A percentile compares a stretch with the other conserved stretches of the same genome.
phyloP scores from a whole-genome alignment of 2,113 vertebrate species.

The Rostratula benghalensis region DNA sequence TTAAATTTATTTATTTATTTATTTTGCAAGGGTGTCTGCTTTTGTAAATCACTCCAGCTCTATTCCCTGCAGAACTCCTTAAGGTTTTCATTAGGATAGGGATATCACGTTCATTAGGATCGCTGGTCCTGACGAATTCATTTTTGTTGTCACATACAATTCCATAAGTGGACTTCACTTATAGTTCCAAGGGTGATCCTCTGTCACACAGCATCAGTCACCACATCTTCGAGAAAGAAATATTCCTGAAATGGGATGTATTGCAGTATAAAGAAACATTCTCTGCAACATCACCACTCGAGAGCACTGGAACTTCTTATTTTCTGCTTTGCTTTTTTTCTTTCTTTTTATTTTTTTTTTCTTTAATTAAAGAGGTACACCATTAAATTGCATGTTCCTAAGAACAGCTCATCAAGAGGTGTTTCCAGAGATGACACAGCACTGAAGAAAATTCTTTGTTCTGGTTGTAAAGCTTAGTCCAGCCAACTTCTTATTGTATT shows the following conservation, averaged over 20 bases:
- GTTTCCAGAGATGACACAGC: neutral
- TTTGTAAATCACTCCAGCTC: neutral
- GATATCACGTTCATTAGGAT: conserved; percentile 38
- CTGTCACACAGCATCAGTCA: conserved; percentile 6
- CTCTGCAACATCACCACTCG: rapidly evolving
- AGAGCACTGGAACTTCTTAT: neutral
- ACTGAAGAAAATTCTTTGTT: neutral
- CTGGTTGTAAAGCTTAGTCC: neutral
- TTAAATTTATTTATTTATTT: neutral
- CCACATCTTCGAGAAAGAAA: neutral
- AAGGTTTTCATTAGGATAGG: conserved; percentile 57
- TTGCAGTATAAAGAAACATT: neutral
- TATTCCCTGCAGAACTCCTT: conserved; percentile 33
- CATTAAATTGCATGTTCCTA: neutral
- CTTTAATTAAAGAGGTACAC: neutral
- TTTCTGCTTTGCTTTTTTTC: neutral
- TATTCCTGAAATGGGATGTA: neutral
- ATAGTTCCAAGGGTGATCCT: conserved; percentile 25
- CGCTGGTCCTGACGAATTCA: conserved; percentile 48
- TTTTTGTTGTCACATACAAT: conserved; percentile 61
- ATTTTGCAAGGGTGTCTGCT: neutral
- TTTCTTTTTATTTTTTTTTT: neutral
- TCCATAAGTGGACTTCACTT: conserved; percentile 42
- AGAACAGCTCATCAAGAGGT: neutral
- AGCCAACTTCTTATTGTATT: neutral